Evolutionary conservation across 2,888 invertebrate species (phyloP).

Genomic region (Fabriciana adippe): DNA sequence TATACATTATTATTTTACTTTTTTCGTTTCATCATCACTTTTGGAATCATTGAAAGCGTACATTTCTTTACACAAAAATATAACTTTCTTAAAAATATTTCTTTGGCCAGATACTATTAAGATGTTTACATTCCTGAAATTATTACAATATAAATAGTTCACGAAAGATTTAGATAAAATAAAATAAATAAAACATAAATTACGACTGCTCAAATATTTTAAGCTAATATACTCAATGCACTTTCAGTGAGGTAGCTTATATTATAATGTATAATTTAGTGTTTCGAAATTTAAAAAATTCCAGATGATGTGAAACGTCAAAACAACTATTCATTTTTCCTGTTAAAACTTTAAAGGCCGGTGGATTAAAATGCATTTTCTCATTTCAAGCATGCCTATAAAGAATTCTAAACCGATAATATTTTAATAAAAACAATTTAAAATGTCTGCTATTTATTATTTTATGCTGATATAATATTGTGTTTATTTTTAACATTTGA

Average conservation of each 20-base stretch:
- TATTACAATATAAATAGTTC: not conserved
- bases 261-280: too few relatives aligned
- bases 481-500: too few relatives aligned
- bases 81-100: not conserved
- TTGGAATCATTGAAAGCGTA: too few relatives aligned
- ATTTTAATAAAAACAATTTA: too few relatives aligned
- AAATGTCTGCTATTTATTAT: too few relatives aligned
- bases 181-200: not conserved
- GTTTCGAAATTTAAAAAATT: not conserved
- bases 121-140: not conserved
- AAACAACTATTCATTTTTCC: not conserved
- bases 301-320: not conserved
- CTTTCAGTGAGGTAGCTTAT: not conserved
- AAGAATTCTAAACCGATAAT: not conserved
- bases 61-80: not conserved
- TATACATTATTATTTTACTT: too few relatives aligned
- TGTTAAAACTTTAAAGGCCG: not conserved
- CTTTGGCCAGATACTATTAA: too few relatives aligned
- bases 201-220: not conserved
- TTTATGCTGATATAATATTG: too few relatives aligned
- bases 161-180: not conserved
- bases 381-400: conserved; percentile 2
- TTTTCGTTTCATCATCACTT: too few relatives aligned
- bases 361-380: not conserved
- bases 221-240: not conserved